Base-by-base conservation (phyloP, 1,140 invertebrate species). In the Drosophila triauraria region DNA sequence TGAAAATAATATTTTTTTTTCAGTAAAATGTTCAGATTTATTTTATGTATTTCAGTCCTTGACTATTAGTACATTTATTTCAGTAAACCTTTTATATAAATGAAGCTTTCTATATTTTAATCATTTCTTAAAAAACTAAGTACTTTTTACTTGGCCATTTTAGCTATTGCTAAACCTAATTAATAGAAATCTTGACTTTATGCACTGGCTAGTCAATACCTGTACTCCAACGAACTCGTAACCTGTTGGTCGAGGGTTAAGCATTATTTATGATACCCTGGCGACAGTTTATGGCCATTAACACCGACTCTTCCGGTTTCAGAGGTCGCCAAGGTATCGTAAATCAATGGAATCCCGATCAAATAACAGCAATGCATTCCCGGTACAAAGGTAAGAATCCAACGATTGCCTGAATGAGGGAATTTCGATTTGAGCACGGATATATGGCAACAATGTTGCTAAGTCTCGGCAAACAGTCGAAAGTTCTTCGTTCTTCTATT, bases 381-480 rank as follows among this genome's bases (percentile, higher is more conserved):
- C 44, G 35, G 30, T 38, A 78, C 53, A 51, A 64, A 72, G 80
- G 62, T 75, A 75, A 40, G n/a, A 64, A 69, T 62, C 27, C 57
- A 59, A 42, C 30, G 75, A 78, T 83, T 47, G 69, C 68, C 68
- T 80, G 77, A 88, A 83, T 88, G 68, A 68, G 69, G 30, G 54
- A 44, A 72, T 43, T 44, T 60, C 46, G 54, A 74, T 72, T 60
- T 72, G 70, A 35, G 59, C 70, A 60, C 38, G 69, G 69, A 74
- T 74, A 47, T 74, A 47, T 70, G 84, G 67, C 85, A 88, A 88
- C 85, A 88, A 75, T 88, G 85, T 88, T 88, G 85, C 85, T 75
- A 85, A 88, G 85, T 78, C 86, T 79, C 43, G 15, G 71, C 80
- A 87, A 87, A 87, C 83, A 90, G 74, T 71, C 81, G 59, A 90